Percentiles rank a stretch among this genome's conserved stretches.
Conservation (phyloP, 2,888 invertebrate genomes). For the Cephus spinipes region DNA sequence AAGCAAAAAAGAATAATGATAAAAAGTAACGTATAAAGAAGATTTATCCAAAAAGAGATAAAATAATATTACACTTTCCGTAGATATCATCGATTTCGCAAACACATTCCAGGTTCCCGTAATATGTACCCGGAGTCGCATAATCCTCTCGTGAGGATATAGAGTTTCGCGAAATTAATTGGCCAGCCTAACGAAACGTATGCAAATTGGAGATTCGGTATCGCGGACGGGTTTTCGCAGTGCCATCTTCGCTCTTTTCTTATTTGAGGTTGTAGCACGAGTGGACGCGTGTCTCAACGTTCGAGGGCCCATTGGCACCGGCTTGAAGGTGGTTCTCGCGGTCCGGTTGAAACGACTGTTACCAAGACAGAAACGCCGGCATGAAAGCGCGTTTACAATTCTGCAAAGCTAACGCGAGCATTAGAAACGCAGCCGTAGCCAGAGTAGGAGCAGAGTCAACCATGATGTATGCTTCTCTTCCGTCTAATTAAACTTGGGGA, state of each 20-base stretch:
- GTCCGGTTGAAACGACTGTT: constrained; percentile 22
- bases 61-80: neutral
- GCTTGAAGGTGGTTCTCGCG: neutral
- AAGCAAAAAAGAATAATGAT: neutral
- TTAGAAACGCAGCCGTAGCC: constrained; percentile 16
- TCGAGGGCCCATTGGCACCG: neutral
- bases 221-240: neutral
- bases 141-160: neutral
- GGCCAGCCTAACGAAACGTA: neutral
- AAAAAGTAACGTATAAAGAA: neutral
- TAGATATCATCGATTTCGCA: neutral
- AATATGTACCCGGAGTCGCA: neutral
- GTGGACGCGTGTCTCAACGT: neutral
- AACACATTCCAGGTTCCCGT: neutral
- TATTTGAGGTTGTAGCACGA: neutral
- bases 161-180: neutral
- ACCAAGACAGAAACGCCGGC: constrained; percentile 24
- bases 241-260: neutral
- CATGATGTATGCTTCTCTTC: constrained; percentile 55
- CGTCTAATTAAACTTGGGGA: constrained; percentile 58
- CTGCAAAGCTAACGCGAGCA: constrained; percentile 39
- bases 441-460: constrained; percentile 42
- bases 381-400: constrained; percentile 34
- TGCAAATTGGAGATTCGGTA: neutral
- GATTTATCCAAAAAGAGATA: neutral